Evolutionary conservation across 2,113 vertebrate genomes (phyloP).

Genomic region (Ailurus styani): DNA sequence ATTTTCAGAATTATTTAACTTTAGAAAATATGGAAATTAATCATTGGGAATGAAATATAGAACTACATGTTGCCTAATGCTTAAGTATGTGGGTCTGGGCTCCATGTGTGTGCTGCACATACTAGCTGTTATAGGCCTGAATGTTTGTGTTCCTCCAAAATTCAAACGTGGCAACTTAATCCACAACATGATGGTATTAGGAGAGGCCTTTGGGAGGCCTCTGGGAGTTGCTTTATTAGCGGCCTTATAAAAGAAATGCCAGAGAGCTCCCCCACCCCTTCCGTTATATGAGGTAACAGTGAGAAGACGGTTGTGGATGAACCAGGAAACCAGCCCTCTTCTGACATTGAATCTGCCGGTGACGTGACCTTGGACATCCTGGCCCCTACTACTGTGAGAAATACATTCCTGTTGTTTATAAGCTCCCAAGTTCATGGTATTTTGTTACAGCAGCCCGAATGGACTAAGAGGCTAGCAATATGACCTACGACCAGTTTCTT

Average conservation of each 20-base stretch:
- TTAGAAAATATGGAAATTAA: neutral
- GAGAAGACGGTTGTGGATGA: neutral
- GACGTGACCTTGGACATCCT: neutral
- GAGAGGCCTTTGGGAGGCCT: neutral
- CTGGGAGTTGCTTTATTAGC: neutral
- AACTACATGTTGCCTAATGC: neutral
- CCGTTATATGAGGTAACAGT: neutral
- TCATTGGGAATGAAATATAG: neutral
- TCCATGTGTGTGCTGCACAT: neutral
- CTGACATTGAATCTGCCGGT: neutral
- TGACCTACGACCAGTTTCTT: neutral
- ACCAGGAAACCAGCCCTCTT: neutral
- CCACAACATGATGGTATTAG: neutral
- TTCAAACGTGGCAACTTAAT: neutral
- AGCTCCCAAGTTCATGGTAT: neutral
- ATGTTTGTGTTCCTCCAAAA: neutral
- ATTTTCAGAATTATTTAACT: neutral
- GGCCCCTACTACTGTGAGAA: neutral
- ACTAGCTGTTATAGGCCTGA: neutral
- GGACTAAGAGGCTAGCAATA: neutral
- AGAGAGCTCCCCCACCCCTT: neutral
- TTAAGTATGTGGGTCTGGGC: neutral
- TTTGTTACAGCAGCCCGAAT: neutral
- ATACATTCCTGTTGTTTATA: neutral
- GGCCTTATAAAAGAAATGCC: neutral